Conservation (phyloP, 23 tunicate genomes). For the Ciona savignyi region DNA sequence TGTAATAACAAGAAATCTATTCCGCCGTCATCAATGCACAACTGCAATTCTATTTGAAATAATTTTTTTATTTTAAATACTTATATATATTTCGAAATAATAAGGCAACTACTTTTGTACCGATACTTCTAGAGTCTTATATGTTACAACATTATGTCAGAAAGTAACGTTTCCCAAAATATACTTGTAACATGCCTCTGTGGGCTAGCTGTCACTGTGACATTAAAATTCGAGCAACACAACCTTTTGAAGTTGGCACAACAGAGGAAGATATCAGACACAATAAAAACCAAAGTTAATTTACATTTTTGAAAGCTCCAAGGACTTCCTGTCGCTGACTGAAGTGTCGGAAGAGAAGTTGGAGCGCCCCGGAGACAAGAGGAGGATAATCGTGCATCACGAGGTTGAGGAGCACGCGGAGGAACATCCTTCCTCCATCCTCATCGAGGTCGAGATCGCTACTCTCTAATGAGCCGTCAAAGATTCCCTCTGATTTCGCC, state of each 20-base stretch:
- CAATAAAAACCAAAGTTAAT: neutral
- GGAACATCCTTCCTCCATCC: conserved; percentile 93
- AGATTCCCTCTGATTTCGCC: conserved; percentile 84
- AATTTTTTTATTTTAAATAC: neutral
- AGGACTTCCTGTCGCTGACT: conserved; percentile 96
- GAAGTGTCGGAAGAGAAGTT: conserved; percentile 92
- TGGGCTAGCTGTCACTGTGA: no score
- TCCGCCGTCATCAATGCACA: no score
- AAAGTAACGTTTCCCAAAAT: no score
- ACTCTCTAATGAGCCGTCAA: conserved; percentile 91
- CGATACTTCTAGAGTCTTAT: neutral
- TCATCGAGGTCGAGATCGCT: conserved; percentile 93
- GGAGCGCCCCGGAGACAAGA: conserved; percentile 86
- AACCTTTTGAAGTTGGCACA: no score
- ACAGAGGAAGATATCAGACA: no score
- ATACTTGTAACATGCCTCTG: no score
- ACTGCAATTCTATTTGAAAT: neutral
- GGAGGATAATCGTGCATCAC: conserved; percentile 99
- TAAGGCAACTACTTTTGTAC: neutral
- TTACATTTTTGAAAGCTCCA: conserved; percentile 95
- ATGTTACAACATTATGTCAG: no score
- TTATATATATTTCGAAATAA: neutral
- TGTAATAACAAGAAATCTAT: no score
- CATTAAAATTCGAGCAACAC: no score
- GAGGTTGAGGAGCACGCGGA: conserved; percentile 89